Conservation (phyloP, 1,140 invertebrate genomes). For the Lepidurus apus region DNA sequence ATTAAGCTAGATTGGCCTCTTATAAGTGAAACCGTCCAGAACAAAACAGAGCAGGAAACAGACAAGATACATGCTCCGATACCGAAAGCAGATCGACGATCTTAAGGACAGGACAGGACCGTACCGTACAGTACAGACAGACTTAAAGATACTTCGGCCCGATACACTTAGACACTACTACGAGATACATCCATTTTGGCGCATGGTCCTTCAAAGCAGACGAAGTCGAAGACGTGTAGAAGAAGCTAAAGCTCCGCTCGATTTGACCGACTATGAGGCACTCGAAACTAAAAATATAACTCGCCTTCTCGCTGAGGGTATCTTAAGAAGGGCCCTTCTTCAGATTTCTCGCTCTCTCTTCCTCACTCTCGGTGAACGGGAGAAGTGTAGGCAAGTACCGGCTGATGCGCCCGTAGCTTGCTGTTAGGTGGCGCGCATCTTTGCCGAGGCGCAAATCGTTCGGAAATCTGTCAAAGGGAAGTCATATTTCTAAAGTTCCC, state of each 20-base stretch:
- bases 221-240: neutral
- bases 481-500: too few species aligned
- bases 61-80: too few species aligned
- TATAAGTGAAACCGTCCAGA: too few species aligned
- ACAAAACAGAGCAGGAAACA: too few species aligned
- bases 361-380: neutral
- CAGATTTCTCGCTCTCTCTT: neutral
- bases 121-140: too few species aligned
- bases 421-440: neutral
- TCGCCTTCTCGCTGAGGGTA: neutral
- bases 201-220: neutral
- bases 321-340: neutral
- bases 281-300: slow-evolving; percentile 4
- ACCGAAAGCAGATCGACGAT: neutral
- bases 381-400: neutral
- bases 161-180: too few species aligned
- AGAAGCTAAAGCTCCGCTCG: neutral
- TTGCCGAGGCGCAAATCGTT: neutral
- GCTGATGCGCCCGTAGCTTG: neutral
- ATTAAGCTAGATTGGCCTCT: too few species aligned
- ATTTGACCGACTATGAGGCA: slow-evolving; percentile 2
- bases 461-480: too few species aligned
- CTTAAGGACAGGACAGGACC: neutral
- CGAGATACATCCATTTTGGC: slow-evolving; percentile 5
- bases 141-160: too few species aligned